These are phyloP conservation scores for Menidia beryllina DNA, from an alignment of 2,113 vertebrate species.

Conservation along the genomic window DNA sequence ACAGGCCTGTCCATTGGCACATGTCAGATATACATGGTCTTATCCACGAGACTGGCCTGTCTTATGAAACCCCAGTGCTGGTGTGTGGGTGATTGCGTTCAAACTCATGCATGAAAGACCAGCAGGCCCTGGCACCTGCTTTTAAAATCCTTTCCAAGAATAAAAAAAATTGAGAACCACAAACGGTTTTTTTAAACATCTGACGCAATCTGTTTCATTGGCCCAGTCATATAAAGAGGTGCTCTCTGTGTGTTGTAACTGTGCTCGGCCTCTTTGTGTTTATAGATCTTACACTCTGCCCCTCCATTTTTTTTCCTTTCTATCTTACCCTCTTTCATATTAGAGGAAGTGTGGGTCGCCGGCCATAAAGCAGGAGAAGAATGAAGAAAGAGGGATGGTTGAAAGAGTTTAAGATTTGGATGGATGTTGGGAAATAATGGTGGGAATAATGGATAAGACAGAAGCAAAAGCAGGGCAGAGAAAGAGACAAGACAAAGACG, in stretches of 20 bases:
- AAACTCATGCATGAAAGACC: conserved; percentile 40
- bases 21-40: not conserved
- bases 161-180: conserved; percentile 42
- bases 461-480: conserved; percentile 42
- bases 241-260: conserved; percentile 59
- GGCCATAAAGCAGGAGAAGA: conserved; percentile 51
- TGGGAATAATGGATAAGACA: conserved; percentile 43
- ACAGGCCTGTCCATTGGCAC: conserved; percentile 25
- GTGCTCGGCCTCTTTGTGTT: conserved; percentile 75
- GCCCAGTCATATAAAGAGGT: conserved; percentile 74
- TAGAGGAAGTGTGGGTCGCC: conserved; percentile 67
- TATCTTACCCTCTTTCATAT: conserved; percentile 49
- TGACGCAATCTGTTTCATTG: conserved; percentile 59
- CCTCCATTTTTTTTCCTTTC: conserved; percentile 13
- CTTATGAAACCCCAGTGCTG: conserved; percentile 32
- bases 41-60: conserved; percentile 21
- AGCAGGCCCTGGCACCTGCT: conserved; percentile 58
- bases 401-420: conserved; percentile 53
- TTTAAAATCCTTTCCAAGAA: conserved; percentile 45
- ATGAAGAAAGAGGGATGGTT: conserved; percentile 39
- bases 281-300: conserved; percentile 65
- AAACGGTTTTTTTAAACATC: conserved; percentile 63
- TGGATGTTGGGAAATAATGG: conserved; percentile 38
- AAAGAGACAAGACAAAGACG: conserved; percentile 46
- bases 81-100: conserved; percentile 45